Conservation (phyloP, 2,113 vertebrate species). For the Sakesphorus luctuosus region DNA sequence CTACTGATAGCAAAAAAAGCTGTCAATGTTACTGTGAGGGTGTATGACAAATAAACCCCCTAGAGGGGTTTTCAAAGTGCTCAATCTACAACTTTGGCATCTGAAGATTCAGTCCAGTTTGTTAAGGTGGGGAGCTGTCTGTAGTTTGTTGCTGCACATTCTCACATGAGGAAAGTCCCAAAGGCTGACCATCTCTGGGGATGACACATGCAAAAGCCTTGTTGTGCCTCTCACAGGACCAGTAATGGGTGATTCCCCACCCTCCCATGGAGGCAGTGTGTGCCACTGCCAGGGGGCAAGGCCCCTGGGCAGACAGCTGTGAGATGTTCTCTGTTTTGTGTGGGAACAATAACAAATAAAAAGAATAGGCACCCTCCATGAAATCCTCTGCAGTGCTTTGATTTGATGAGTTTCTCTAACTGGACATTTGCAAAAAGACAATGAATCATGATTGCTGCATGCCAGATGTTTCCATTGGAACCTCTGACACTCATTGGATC, state of each 20-base stretch:
- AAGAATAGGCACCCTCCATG: not conserved
- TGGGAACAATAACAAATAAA: not conserved
- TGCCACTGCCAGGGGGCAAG: not conserved
- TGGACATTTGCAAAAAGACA: slow-evolving; percentile 7
- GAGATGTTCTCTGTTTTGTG: not conserved
- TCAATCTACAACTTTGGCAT: not conserved
- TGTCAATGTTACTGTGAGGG: not conserved
- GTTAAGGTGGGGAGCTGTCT: not conserved
- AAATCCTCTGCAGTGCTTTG: not conserved
- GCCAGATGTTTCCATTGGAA: slow-evolving; percentile 38
- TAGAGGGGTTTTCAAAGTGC: not conserved
- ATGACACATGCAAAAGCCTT: not conserved
- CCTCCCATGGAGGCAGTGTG: rapidly evolving
- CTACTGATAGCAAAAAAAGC: not conserved
- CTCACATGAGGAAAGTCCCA: rapidly evolving
- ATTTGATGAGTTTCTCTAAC: slow-evolving; percentile 13
- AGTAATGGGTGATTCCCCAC: not conserved
- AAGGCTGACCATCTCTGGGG: not conserved
- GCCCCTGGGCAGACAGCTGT: not conserved
- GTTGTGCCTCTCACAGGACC: not conserved
- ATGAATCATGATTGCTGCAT: not conserved
- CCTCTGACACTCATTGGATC: not conserved
- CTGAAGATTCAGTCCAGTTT: not conserved
- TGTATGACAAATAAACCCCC: not conserved
- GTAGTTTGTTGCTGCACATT: not conserved